Conservation (phyloP, 2,797 vertebrate species). For the Phrynocephalus forsythii region DNA sequence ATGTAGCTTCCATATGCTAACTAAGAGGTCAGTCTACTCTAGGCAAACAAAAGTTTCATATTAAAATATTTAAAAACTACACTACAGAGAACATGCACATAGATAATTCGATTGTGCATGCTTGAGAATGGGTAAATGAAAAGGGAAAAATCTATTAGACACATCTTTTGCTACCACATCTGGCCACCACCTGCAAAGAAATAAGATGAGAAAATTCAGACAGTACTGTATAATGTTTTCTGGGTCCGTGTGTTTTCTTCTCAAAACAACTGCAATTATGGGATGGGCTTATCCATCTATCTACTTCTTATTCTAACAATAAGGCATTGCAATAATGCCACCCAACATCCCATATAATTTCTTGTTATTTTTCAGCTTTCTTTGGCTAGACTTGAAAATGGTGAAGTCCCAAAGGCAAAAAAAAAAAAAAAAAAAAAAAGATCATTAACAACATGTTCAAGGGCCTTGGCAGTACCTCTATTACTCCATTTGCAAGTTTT, state of each 20-base stretch:
- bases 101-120: neutral
- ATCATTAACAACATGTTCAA: neutral
- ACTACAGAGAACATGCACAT: conserved; percentile 10
- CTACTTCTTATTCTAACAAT: neutral
- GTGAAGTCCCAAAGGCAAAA: neutral
- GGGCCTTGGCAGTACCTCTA: conserved; percentile 82
- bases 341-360: neutral
- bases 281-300: neutral
- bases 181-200: neutral
- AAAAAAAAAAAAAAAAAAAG: neutral
- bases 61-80: neutral
- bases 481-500: conserved; percentile 85
- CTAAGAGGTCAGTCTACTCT: neutral
- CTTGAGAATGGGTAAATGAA: neutral
- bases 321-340: fast-evolving
- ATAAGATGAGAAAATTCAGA: neutral
- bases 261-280: neutral
- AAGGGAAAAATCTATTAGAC: neutral
- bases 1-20: neutral
- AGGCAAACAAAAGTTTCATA: neutral
- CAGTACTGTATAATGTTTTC: neutral
- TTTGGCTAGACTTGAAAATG: neutral
- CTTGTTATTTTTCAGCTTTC: neutral
- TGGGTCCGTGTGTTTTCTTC: neutral
- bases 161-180: conserved; percentile 4